Evolutionary conservation across 2,888 invertebrate genomes (phyloP).

Genomic region (Brachycybe producta): DNA sequence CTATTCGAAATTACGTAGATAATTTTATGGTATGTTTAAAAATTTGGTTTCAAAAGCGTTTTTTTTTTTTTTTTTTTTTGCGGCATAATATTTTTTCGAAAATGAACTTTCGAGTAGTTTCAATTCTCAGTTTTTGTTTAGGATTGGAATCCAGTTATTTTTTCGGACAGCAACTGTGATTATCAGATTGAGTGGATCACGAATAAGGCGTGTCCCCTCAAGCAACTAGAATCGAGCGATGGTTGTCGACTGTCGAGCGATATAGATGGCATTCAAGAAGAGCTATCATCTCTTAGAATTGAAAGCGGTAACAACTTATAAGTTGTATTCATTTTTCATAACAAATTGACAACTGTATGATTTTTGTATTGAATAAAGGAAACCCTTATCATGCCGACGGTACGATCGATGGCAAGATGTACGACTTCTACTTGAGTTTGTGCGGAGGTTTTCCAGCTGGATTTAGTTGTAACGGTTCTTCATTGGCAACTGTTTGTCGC

Average conservation of each 20-base stretch:
- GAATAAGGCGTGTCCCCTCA: slow-evolving; percentile 13
- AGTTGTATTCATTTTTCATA: no score
- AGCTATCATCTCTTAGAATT: slow-evolving; percentile 5
- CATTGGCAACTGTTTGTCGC: slow-evolving; percentile 5
- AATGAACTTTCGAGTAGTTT: no score
- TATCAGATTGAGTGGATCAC: slow-evolving; percentile 17
- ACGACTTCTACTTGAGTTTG: slow-evolving; percentile 13
- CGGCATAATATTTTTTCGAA: no score
- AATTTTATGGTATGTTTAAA: no score
- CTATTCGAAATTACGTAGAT: no score
- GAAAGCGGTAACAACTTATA: background rate
- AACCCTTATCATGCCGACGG: background rate
- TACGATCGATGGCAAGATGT: background rate
- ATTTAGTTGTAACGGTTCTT: background rate
- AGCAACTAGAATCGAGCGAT: slow-evolving; percentile 5
- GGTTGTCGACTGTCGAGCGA: slow-evolving; percentile 9
- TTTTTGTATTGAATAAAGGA: background rate
- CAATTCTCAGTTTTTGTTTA: background rate
- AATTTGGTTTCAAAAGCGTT: no score
- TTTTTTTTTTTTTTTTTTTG: no score
- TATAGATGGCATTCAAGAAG: slow-evolving; percentile 11
- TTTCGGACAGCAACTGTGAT: slow-evolving; percentile 11
- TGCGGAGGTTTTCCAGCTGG: slow-evolving; percentile 2
- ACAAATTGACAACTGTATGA: no score
- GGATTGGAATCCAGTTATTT: slow-evolving; percentile 2